A percentile compares a stretch with the other conserved stretches of the same genome.
Conservation (phyloP, 2,113 vertebrate species). For the Narcine bancroftii region DNA sequence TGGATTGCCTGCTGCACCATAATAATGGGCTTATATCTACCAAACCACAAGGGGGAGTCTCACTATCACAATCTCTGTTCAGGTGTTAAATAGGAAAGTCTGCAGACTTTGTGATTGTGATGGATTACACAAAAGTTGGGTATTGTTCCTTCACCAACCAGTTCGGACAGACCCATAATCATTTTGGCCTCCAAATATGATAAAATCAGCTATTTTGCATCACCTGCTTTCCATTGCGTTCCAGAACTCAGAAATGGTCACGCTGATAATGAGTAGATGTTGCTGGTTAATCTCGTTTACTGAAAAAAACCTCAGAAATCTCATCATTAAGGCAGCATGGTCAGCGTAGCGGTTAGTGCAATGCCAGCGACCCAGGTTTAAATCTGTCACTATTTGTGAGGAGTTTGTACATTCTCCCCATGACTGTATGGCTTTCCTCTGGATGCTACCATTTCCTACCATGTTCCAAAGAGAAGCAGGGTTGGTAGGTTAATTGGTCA, state of each 20-base stretch:
- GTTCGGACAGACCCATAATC: not conserved
- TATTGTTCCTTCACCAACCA: not conserved
- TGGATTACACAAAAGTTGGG: too few relatives aligned
- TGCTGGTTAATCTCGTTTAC: not conserved
- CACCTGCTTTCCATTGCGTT: not conserved
- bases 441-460: too few relatives aligned
- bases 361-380: too few relatives aligned
- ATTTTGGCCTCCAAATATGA: not conserved
- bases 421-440: too few relatives aligned
- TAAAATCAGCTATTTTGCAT: not conserved
- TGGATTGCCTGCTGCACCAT: not conserved
- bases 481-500: too few relatives aligned
- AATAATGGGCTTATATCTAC: not conserved
- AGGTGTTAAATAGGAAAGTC: too few relatives aligned
- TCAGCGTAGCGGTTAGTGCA: too few relatives aligned
- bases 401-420: too few relatives aligned
- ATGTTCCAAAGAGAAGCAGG: too few relatives aligned
- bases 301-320: not conserved
- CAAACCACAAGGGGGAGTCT: conserved; percentile 23
- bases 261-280: not conserved
- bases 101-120: too few relatives aligned
- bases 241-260: not conserved
- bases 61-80: not conserved
- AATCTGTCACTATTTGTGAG: too few relatives aligned
- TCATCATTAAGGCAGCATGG: too few relatives aligned